Evolutionary conservation across 2,888 invertebrate species (phyloP), one percentile per base, ranked within the genome.

Genomic region (Tetragonisca angustula): DNA sequence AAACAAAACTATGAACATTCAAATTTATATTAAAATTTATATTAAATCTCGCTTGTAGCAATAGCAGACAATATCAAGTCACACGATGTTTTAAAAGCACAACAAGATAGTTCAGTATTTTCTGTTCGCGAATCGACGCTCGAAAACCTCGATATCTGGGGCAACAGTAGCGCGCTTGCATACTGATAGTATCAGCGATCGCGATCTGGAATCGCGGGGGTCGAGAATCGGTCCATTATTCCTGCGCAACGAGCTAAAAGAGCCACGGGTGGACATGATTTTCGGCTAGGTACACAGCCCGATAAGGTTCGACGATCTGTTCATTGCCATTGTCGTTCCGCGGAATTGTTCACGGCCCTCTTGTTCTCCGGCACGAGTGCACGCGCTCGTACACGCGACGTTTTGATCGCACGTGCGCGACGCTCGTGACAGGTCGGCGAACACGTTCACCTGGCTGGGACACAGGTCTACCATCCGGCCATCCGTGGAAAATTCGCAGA

Each of bases 401-500:
- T 72, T 72, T 61, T 50, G 49, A 72, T 67, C 67, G 21, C 49
- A 67, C 56, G 75, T 64, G 32, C 6, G 54, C 36, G 15, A 17
- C 32, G 49, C 50, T 50, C 36, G 64, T 52, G 69, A 54, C 9
- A 52, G 71, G 52, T n/a, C 50, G 24, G 59, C 67, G 76, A 67
- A 61, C 61, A 65, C 43, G 65, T 76, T 64, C 67, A 76, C 78
- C 54, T 61, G 73, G 52, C 49, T n/a, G 64, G 65, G 75, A 64
- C 81, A 76, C 17, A 68, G 74, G 32, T 36, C 56, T 50, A 54
- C 76, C 68, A 81, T 56, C 71, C 83, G 88, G 54, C 77, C 79
- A 83, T 79, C 83, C 89, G 87, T 89, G 85, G 76, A 88, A 90
- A 88, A 90, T 90, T 88, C 84, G 86, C 79, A 83, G 87, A 86